Base-by-base conservation (phyloP, 2,797 vertebrate species). In the Rallus crepitans region DNA sequence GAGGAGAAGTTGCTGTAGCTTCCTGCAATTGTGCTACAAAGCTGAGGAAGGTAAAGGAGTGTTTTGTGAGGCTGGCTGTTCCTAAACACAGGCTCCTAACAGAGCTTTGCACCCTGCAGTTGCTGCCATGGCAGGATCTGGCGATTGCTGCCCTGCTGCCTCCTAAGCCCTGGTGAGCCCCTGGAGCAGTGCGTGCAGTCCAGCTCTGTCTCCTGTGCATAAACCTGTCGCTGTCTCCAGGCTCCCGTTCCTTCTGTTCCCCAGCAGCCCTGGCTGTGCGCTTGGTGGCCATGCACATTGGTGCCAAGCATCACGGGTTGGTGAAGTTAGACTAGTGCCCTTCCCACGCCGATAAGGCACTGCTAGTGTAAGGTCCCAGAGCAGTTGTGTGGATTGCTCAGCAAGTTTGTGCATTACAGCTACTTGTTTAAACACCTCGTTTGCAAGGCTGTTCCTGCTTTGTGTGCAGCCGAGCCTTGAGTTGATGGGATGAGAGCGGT, bases 381-480 rank as follows among this genome's bases (percentile, higher is more conserved):
- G 71, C 30, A 52, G 66, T 89, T 77, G 79, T 91, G 82, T 85
- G 88, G 59, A 53, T 89, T 64, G 25, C 45, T 80, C 65, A 56
- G 63, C 79, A 88, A 84, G 27, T 81, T 81, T 73, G 56, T 60
- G 55, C 60, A 19, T 82, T 70, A 48, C 52, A 87, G 75, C 48
- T 69, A 19, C 53, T 78, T 80, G 92, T 78, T 56, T 48, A 72
- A 92, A 31, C 53, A 50, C 72, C 45, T 93, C 4, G 2, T 85
- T 86, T 81, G 66, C 85, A 68, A 71, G 71, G 55, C 40, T 77
- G 82, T 78, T 69, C 79, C 79, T 94, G 87, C 78, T 91, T 27
- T 3, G 5, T 65, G 57, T 42, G 24, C 89, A 82, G 76, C 5
- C 5, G 53, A 87, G 69, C 71, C 2, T 5, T 5, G 50, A 64